Percentiles rank a stretch among this genome's conserved stretches.
phyloP scores from a whole-genome alignment of 2,888 invertebrate species.

The Lycocerus yunnanus region DNA sequence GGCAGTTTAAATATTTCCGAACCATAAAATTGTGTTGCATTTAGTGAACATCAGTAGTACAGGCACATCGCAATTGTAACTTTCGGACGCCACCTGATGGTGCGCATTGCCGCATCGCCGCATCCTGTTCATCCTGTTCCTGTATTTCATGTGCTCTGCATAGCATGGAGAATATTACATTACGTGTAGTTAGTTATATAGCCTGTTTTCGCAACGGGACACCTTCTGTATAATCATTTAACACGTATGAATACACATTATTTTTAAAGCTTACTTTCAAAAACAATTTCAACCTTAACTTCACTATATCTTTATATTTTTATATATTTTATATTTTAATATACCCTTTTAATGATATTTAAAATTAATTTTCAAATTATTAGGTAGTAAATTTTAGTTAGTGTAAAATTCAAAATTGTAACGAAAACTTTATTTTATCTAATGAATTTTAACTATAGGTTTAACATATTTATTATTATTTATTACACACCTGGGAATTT shows the following conservation, averaged over 20 bases:
- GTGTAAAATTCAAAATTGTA: too few relatives aligned
- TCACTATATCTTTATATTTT: too few relatives aligned
- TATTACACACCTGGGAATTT: too few relatives aligned
- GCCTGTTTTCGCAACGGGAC: conserved; percentile 47
- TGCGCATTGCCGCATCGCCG: conserved; percentile 51
- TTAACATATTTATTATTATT: too few relatives aligned
- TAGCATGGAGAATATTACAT: conserved; percentile 52
- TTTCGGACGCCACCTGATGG: conserved; percentile 51
- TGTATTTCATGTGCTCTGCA: conserved; percentile 47
- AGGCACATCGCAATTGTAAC: conserved; percentile 54
- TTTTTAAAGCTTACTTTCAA: not conserved
- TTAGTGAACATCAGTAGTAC: conserved; percentile 50
- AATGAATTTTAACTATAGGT: too few relatives aligned
- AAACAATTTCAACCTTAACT: not conserved
- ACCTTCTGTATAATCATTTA: conserved; percentile 38
- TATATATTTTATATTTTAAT: not conserved
- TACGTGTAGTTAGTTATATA: conserved; percentile 44
- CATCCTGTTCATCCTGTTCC: conserved; percentile 50
- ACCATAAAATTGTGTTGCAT: conserved; percentile 30
- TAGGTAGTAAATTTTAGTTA: too few relatives aligned
- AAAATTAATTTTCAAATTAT: too few relatives aligned
- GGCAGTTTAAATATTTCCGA: conserved; percentile 2
- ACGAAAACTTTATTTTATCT: too few relatives aligned
- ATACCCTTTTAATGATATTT: not conserved
- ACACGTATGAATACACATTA: not conserved